Conservation (phyloP, 2,888 invertebrate genomes). For the Philopedon plagiatum region DNA sequence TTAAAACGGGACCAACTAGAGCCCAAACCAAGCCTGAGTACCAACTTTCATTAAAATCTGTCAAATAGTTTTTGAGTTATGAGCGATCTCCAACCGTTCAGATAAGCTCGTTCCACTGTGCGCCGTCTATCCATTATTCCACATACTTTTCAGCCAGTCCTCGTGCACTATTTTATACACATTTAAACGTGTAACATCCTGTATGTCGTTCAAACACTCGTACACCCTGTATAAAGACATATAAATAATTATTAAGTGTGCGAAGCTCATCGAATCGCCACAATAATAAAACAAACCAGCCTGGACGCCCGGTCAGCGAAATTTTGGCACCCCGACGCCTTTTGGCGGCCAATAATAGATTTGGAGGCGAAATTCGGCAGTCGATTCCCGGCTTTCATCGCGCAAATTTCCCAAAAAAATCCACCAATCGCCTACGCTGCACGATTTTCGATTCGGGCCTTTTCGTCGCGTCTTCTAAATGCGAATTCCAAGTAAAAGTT, state of each 20-base stretch:
- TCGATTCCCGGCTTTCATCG: slow-evolving; percentile 49
- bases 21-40: no score
- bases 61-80: no score
- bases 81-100: no score
- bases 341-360: slow-evolving; percentile 48
- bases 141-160: no score
- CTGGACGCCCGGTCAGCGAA: slow-evolving; percentile 59
- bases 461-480: neutral
- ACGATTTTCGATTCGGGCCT: slow-evolving; percentile 21
- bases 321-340: slow-evolving; percentile 45
- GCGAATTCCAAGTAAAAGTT: slow-evolving; percentile 4
- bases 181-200: no score
- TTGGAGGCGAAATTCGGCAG: slow-evolving; percentile 48
- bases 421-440: slow-evolving; percentile 24
- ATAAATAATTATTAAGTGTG: slow-evolving; percentile 1
- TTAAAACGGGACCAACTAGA: no score
- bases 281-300: slow-evolving; percentile 26
- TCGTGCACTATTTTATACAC: no score
- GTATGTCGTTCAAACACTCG: no score
- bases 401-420: slow-evolving; percentile 45
- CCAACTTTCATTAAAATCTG: no score
- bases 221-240: slow-evolving; percentile 6
- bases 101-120: no score
- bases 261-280: slow-evolving; percentile 14
- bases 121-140: no score